Conservation (phyloP, 2,797 vertebrate species). For the Vespertilio murinus region DNA sequence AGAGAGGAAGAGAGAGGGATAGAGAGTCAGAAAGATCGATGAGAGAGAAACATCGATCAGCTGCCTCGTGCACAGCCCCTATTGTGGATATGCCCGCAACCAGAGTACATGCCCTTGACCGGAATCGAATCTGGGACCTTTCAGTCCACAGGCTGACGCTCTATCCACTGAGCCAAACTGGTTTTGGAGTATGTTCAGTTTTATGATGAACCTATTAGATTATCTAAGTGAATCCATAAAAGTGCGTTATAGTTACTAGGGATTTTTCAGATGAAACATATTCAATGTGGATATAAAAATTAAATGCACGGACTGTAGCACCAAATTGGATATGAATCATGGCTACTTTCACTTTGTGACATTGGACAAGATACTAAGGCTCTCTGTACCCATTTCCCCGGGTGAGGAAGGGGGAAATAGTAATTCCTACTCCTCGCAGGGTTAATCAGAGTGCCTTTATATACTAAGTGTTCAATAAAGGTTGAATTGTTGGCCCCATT, state of each 20-base stretch:
- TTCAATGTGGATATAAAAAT: background rate
- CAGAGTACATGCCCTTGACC: too few relatives aligned
- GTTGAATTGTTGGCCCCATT: background rate
- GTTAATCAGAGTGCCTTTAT: background rate
- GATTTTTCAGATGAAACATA: background rate
- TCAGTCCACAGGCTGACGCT: too few relatives aligned
- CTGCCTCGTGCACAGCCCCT: too few relatives aligned
- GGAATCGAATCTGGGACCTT: too few relatives aligned
- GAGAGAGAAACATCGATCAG: too few relatives aligned
- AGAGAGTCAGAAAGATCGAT: too few relatives aligned
- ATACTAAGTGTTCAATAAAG: background rate
- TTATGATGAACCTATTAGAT: background rate
- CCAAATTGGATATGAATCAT: background rate
- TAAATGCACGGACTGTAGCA: background rate
- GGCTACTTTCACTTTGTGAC: background rate
- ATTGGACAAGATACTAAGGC: background rate
- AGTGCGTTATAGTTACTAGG: constrained; percentile 2
- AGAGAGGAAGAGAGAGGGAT: too few relatives aligned
- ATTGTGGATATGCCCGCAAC: too few relatives aligned
- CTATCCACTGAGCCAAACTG: too few relatives aligned
- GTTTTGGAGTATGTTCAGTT: background rate
- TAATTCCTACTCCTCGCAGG: background rate
- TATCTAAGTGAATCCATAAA: background rate
- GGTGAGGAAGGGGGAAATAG: background rate
- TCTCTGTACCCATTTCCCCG: background rate